Base-by-base conservation (phyloP, 1,140 invertebrate genomes). In the Orussus abietinus region DNA sequence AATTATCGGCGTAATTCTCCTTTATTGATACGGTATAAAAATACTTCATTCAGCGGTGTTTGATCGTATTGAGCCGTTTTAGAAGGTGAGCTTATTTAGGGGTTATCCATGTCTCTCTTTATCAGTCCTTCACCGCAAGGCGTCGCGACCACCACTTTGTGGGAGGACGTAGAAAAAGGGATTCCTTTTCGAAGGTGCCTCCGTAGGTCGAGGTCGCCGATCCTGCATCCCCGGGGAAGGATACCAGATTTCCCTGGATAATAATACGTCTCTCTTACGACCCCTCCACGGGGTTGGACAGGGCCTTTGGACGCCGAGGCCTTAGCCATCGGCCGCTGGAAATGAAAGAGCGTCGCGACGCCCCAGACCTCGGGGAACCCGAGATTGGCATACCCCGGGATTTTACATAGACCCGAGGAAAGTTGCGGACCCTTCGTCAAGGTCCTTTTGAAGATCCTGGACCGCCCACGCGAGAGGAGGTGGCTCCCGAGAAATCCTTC, bases 151-250 rank as follows among this genome's bases (percentile, higher is more conserved):
- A 18, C 22, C 15, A n/a, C n/a, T n/a, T n/a, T n/a, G n/a, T n/a
- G 15, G 15, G 9, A 35, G 33, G 13, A 35, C 33, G 15, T 21
- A 21, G 33, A 18, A n/a, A n/a, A n/a, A n/a, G n/a, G n/a, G n/a
- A n/a, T n/a, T n/a, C n/a, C n/a, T n/a, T n/a, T n/a, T n/a, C n/a
- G n/a, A n/a, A n/a, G n/a, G n/a, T n/a, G n/a, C n/a, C n/a, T n/a
- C n/a, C n/a, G n/a, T n/a, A n/a, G n/a, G n/a, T n/a, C n/a, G 62
- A 70, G 66, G 69, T 72, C 67, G 70, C 67, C 67, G 69, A 72
- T 70, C 69, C 57, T 52, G 45, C 35, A 59, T 69, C 67, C 66
- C 64, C 41, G 34, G 56, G 64, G 67, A 57, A 60, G 45, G 43
- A 38, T 57, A 58, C 57, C 61, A 70, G 69, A 72, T 72, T 72